A percentile compares a stretch with the other conserved stretches of the same genome.
Conservation (phyloP, 2,797 vertebrate genomes). For the Uromys caudimaculatus region DNA sequence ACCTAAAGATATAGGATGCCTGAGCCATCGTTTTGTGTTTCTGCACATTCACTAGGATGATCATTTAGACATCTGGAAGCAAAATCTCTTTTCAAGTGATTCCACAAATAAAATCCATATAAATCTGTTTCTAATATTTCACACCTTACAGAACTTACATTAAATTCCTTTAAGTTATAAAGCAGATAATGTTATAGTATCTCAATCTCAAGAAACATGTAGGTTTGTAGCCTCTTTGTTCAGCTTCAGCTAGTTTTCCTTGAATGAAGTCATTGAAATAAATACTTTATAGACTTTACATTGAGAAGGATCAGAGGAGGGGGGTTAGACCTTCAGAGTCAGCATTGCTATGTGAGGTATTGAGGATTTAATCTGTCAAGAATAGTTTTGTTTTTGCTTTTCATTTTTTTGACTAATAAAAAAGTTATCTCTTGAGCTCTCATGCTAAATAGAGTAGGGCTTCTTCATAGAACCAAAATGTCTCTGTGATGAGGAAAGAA, state of each 20-base stretch:
- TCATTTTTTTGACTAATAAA: slow-evolving; percentile 34
- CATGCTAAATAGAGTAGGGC: background rate
- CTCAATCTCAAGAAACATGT: slow-evolving; percentile 35
- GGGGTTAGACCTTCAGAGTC: slow-evolving; percentile 26
- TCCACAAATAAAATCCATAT: background rate
- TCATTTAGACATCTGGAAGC: slow-evolving; percentile 46
- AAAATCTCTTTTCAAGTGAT: slow-evolving; percentile 47
- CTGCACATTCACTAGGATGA: background rate
- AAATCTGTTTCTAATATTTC: background rate
- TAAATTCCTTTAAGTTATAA: slow-evolving; percentile 25
- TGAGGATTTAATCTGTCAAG: slow-evolving; percentile 18
- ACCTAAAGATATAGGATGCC: background rate
- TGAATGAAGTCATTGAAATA: slow-evolving; percentile 6
- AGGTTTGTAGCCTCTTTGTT: background rate
- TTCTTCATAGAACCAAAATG: slow-evolving; percentile 62
- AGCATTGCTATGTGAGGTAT: slow-evolving; percentile 31
- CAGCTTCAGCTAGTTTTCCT: background rate
- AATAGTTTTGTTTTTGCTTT: background rate
- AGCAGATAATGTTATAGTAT: slow-evolving; percentile 36
- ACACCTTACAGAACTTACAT: background rate
- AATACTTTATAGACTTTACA: slow-evolving; percentile 35
- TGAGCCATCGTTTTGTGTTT: background rate
- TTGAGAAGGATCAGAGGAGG: background rate
- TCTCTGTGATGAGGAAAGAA: background rate
- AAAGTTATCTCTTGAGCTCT: slow-evolving; percentile 44